phyloP scores from a whole-genome alignment of 2,797 vertebrate species.

The Pantherophis alleghaniensis region DNA sequence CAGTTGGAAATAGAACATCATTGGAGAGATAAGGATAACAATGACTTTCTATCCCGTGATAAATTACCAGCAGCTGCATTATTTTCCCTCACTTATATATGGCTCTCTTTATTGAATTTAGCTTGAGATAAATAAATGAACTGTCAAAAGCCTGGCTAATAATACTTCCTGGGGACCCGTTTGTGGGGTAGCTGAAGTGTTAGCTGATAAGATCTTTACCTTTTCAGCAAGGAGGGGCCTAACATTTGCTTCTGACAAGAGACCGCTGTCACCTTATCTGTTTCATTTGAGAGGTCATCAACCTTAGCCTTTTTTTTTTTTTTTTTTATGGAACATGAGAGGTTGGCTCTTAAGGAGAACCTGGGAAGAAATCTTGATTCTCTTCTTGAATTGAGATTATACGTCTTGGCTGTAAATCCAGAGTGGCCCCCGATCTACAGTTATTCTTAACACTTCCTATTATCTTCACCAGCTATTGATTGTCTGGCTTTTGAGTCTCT shows the following conservation, averaged over 20 bases:
- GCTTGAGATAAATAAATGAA: slow-evolving; percentile 89
- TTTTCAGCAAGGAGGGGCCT: slow-evolving; percentile 77
- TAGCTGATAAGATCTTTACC: slow-evolving; percentile 77
- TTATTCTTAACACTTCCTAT: slow-evolving; percentile 71
- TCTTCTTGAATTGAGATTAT: slow-evolving; percentile 67
- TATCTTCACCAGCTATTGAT: slow-evolving; percentile 61
- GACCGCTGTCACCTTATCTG: slow-evolving; percentile 78
- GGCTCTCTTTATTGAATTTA: slow-evolving; percentile 90
- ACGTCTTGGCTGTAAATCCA: slow-evolving; percentile 69
- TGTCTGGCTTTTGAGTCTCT: slow-evolving; percentile 48
- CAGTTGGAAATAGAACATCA: slow-evolving; percentile 83
- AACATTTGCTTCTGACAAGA: slow-evolving; percentile 81
- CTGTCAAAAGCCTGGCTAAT: slow-evolving; percentile 85
- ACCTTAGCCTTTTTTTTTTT: slow-evolving; percentile 64
- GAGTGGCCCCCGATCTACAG: slow-evolving; percentile 63
- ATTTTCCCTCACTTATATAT: slow-evolving; percentile 90
- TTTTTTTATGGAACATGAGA: slow-evolving; percentile 68
- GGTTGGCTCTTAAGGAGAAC: slow-evolving; percentile 63
- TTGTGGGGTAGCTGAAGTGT: slow-evolving; percentile 77
- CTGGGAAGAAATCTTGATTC: slow-evolving; percentile 65
- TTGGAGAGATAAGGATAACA: slow-evolving; percentile 87
- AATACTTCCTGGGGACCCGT: slow-evolving; percentile 78
- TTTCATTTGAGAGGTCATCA: slow-evolving; percentile 76
- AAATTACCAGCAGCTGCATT: slow-evolving; percentile 85
- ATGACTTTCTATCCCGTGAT: slow-evolving; percentile 85